A percentile compares a stretch with the other conserved stretches of the same genome.
These are phyloP conservation scores for Pardosa pseudoannulata DNA, from an alignment of 2,888 invertebrate species.

Conservation along the genomic window DNA sequence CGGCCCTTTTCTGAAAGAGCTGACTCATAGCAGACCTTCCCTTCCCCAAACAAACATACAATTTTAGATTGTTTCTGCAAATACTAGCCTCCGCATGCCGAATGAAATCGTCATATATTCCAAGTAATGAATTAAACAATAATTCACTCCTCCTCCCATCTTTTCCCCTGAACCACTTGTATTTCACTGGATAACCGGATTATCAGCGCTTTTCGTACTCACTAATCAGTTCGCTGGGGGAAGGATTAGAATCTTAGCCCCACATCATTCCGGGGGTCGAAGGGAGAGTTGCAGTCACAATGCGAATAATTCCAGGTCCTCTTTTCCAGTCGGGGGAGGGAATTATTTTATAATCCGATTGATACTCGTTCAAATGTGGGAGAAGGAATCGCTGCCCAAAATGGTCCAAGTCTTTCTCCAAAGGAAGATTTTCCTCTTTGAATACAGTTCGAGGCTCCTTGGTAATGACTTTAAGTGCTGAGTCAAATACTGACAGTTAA, in stretches of 20 bases:
- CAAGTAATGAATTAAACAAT: slow-evolving; percentile 59
- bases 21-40: too few relatives aligned
- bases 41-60: background rate
- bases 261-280: slow-evolving; percentile 46
- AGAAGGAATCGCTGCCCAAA: too few relatives aligned
- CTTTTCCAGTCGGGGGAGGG: slow-evolving; percentile 50
- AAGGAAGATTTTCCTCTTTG: too few relatives aligned
- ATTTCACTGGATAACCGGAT: slow-evolving; percentile 64
- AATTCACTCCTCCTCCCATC: slow-evolving; percentile 19
- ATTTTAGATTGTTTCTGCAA: background rate
- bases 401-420: too few relatives aligned
- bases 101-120: slow-evolving; percentile 42
- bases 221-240: slow-evolving; percentile 58
- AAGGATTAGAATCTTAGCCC: slow-evolving; percentile 41
- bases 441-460: too few relatives aligned
- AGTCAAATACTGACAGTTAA: too few relatives aligned
- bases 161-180: slow-evolving; percentile 40
- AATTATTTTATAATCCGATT: slow-evolving; percentile 69
- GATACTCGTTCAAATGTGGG: slow-evolving; percentile 11
- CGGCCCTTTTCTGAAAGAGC: too few relatives aligned
- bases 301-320: slow-evolving; percentile 45
- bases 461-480: too few relatives aligned
- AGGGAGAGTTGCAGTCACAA: slow-evolving; percentile 40
- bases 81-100: background rate
- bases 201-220: slow-evolving; percentile 51